Base-by-base conservation (phyloP, 2,888 invertebrate genomes). In the Lymantria dispar region DNA sequence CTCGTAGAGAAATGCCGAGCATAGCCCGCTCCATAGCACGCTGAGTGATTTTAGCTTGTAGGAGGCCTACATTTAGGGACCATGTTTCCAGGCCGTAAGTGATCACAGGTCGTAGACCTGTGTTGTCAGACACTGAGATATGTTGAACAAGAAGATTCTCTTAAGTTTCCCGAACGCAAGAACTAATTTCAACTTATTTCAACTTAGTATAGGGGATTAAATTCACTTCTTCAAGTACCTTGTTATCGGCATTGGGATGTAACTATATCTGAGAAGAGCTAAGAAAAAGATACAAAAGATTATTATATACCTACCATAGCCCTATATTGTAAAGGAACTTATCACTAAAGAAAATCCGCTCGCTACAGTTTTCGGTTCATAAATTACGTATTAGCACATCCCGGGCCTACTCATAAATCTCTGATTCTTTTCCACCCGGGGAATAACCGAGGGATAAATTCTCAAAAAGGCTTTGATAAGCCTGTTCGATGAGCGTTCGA, bases 321-420 rank as follows among this genome's bases (percentile, higher is more conserved):
- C 5, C 2, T 22, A 22, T 22, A 22, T 5, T 22, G 22, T 22
- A 22, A 22, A 2, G 22, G 22, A 22, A 22, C 22, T 22, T 74
- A 79, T 75, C 78, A 72, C 73, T 74, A 75, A 76, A 78, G 79
- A 74, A 77, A 72, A 10, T 72, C 70, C 76, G 67, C 71, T 69
- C 76, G 67, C 68, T 62, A 74, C 75, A 74, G 74, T 75, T 77
- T 76, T 75, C 62, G 73, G 68, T 61, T 68, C 74, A 77, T 81
- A 81, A 80, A 81, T 81, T 75, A 79, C 80, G 67, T 79, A 81
- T 80, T 79, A 74, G 77, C 58, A 65, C 74, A 67, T 72, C 68
- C 65, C 54, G 59, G 55, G 59, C 68, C 68, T 58, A 63, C 68
- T 64, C 64, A 76, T 77, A 76, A 76, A 77, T 77, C 74, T 74